phyloP scores from a whole-genome alignment of 2,113 vertebrate genomes.

The Marcusenius ussheri region DNA sequence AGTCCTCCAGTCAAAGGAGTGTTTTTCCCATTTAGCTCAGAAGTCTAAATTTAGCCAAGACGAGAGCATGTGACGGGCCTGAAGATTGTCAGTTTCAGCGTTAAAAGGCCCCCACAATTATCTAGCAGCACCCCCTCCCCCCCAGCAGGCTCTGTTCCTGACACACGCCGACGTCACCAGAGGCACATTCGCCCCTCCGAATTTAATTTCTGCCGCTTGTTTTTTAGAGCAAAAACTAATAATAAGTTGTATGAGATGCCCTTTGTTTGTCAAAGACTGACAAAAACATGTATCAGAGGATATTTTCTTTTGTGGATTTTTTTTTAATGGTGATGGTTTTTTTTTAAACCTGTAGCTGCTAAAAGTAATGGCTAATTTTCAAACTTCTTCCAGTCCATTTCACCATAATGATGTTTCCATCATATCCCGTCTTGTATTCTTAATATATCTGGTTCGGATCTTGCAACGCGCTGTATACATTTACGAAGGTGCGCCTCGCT shows the following conservation, averaged over 20 bases:
- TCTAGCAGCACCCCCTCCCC: conserved; percentile 5
- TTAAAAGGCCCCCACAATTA: conserved; percentile 23
- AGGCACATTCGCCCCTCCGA: not conserved
- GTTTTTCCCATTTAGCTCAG: not conserved
- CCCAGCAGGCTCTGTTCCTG: not conserved
- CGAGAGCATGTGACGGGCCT: not conserved
- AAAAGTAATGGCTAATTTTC: not conserved
- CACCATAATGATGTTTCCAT: not conserved
- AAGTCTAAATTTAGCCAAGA: not conserved
- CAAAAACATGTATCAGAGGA: not conserved
- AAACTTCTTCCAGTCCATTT: not conserved
- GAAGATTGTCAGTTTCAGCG: not conserved
- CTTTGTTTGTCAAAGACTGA: not conserved
- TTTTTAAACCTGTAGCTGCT: not conserved
- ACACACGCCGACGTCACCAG: not conserved
- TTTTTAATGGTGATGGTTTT: not conserved
- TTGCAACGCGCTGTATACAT: not conserved
- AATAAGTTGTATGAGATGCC: not conserved
- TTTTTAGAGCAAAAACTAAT: not conserved
- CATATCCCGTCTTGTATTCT: not conserved
- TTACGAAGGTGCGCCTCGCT: not conserved
- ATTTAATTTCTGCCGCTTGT: not conserved
- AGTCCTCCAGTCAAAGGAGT: not conserved
- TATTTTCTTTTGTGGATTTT: not conserved
- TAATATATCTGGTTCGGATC: not conserved